These are phyloP conservation scores for Sapajus apella DNA, from an alignment of 2,113 vertebrate species.

Conservation along the genomic window DNA sequence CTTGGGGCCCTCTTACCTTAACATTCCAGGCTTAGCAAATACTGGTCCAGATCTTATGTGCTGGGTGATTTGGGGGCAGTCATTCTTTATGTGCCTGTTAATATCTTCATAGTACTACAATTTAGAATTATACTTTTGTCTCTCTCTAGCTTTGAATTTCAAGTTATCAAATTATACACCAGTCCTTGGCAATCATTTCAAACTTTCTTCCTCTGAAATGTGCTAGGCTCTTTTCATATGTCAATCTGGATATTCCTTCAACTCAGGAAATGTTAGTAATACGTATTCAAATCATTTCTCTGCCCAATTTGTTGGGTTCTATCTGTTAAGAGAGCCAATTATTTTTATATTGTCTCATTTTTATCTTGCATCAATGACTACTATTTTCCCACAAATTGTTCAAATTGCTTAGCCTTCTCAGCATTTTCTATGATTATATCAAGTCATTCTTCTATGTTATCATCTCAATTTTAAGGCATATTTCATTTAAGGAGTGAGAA, in stretches of 20 bases:
- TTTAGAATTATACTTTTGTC: neutral
- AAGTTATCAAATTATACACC: neutral
- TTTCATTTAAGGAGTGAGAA: neutral
- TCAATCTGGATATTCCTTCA: neutral
- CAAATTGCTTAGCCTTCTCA: neutral
- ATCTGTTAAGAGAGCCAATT: neutral
- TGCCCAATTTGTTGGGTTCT: neutral
- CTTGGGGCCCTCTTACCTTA: neutral
- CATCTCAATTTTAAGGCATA: neutral
- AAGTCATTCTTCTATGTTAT: neutral
- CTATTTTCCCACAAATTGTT: conserved; percentile 13
- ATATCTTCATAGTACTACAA: neutral
- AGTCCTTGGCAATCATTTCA: neutral
- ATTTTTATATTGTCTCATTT: neutral
- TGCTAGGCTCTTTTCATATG: neutral
- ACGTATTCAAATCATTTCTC: neutral
- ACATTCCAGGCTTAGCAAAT: neutral
- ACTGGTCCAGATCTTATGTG: neutral
- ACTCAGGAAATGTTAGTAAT: neutral
- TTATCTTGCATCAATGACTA: neutral
- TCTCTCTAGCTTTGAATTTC: neutral
- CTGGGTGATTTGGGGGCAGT: neutral
- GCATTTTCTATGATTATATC: neutral
- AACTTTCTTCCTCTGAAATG: neutral
- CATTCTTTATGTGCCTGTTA: neutral